Evolutionary conservation across 2,888 invertebrate species (phyloP).

Genomic region (Parnassius glacialis): DNA sequence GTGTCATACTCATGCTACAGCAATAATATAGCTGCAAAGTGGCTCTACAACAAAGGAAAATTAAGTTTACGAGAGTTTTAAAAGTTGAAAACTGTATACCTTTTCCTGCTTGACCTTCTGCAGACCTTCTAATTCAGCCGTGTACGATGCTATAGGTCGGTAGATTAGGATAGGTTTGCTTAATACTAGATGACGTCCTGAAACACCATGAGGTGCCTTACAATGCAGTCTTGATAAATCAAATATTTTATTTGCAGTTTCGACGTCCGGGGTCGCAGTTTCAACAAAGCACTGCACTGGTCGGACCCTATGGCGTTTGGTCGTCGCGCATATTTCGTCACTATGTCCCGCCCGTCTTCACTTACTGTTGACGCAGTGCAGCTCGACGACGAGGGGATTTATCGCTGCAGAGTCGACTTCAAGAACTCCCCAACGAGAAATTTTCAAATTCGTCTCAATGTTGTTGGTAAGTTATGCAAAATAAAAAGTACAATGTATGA

Average conservation of each 20-base stretch:
- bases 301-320: conserved; percentile 91
- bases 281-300: conserved; percentile 90
- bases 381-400: conserved; percentile 91
- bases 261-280: conserved; percentile 90
- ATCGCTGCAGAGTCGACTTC: conserved; percentile 94
- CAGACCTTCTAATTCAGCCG: no score
- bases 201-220: neutral
- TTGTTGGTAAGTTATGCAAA: conserved; percentile 87
- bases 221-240: neutral
- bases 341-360: conserved; percentile 88
- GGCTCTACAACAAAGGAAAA: no score
- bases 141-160: no score
- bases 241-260: conserved; percentile 80
- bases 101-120: no score
- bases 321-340: conserved; percentile 90
- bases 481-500: no score
- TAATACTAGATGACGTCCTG: no score
- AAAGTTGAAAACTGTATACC: no score
- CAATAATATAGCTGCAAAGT: no score
- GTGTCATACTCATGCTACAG: no score
- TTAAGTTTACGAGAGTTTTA: no score
- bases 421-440: conserved; percentile 93
- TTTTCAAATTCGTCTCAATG: conserved; percentile 92
- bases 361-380: conserved; percentile 91
- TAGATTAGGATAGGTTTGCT: no score